These are phyloP conservation scores for Greenwoodochromis staneri DNA, from an alignment of 2,113 vertebrate genomes.

Conservation along the genomic window DNA sequence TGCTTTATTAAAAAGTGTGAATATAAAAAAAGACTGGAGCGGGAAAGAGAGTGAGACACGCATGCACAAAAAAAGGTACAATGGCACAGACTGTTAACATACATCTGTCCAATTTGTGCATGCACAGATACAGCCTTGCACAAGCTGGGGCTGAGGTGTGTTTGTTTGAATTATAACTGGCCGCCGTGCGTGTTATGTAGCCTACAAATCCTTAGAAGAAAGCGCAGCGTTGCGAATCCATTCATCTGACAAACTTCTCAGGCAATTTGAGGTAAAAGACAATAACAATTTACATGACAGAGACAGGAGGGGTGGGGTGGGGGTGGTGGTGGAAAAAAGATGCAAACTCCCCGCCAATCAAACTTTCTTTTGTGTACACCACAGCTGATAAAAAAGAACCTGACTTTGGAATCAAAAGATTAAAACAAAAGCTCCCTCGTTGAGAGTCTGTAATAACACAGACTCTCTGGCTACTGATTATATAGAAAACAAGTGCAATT, in stretches of 20 bases:
- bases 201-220: conserved; percentile 39
- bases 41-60: conserved; percentile 19
- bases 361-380: conserved; percentile 58
- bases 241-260: conserved; percentile 69
- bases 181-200: conserved; percentile 9
- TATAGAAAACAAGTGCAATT: conserved; percentile 68
- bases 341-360: conserved; percentile 68
- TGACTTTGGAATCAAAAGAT: conserved; percentile 68
- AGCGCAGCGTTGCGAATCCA: conserved; percentile 20
- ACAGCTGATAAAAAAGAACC: conserved; percentile 60
- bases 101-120: conserved; percentile 47
- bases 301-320: conserved; percentile 1
- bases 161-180: conserved; percentile 59
- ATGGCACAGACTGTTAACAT: conserved; percentile 36
- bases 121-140: background rate
- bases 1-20: conserved; percentile 73
- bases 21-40: conserved; percentile 3
- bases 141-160: conserved; percentile 20
- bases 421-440: conserved; percentile 69
- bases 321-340: background rate
- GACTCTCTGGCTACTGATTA: conserved; percentile 54
- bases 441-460: conserved; percentile 41
- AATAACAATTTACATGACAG: conserved; percentile 69
- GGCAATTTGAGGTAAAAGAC: conserved; percentile 69
- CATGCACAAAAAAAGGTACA: background rate